phyloP scores from a whole-genome alignment of 2,797 vertebrate genomes.

The Ptychobarbus kaznakovi region DNA sequence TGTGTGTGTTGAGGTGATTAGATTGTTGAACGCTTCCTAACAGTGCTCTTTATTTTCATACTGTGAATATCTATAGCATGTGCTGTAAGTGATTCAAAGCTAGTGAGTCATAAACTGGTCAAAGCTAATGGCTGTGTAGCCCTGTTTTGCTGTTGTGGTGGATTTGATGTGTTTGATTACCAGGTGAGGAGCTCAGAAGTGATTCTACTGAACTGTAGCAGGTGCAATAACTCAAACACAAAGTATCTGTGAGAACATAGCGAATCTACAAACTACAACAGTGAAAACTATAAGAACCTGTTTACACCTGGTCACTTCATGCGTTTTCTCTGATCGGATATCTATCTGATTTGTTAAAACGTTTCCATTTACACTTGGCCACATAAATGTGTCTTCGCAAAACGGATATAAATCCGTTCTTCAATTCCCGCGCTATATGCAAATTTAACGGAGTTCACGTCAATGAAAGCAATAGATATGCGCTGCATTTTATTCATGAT shows the following conservation, averaged over 20 bases:
- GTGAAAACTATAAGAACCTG: not conserved
- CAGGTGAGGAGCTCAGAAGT: slow-evolving; percentile 11
- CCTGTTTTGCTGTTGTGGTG: not conserved
- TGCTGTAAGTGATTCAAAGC: slow-evolving; percentile 42
- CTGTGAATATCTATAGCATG: slow-evolving; percentile 39
- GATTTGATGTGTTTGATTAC: not conserved
- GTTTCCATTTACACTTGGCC: too few species aligned
- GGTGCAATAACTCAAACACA: not conserved
- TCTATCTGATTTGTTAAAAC: too few species aligned
- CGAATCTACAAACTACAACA: not conserved
- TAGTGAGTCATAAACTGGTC: slow-evolving; percentile 35
- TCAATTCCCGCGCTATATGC: too few species aligned
- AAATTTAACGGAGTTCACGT: too few species aligned
- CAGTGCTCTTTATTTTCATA: slow-evolving; percentile 41
- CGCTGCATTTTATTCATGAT: too few species aligned
- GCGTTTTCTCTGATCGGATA: too few species aligned
- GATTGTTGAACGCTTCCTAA: slow-evolving; percentile 29
- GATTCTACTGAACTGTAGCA: not conserved
- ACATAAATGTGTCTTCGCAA: too few species aligned
- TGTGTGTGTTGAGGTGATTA: slow-evolving; percentile 36
- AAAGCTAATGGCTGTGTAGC: slow-evolving; percentile 17
- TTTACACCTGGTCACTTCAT: too few species aligned
- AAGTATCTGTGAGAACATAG: not conserved
- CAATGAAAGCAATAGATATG: too few species aligned
- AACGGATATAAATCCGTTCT: too few species aligned